These are phyloP conservation scores for Tricholauxania praeusta DNA, from an alignment of 2,888 invertebrate genomes.

Conservation along the genomic window DNA sequence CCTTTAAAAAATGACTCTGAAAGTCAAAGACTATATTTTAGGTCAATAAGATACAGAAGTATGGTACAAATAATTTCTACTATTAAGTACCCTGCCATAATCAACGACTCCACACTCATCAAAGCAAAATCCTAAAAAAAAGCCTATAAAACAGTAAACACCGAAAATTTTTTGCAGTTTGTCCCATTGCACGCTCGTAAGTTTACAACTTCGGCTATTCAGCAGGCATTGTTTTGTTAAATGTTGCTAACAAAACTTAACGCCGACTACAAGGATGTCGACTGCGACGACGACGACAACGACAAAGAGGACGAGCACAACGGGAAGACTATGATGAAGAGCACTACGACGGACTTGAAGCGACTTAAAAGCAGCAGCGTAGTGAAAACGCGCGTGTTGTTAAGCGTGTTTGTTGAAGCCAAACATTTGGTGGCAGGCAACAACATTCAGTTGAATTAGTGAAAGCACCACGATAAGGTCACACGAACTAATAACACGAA, in stretches of 20 bases:
- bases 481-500: slow-evolving; percentile 6
- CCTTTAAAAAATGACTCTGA: no score
- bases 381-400: slow-evolving; percentile 38
- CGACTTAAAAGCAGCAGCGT: slow-evolving; percentile 46
- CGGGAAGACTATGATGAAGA: slow-evolving; percentile 1
- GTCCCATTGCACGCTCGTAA: background rate
- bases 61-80: no score
- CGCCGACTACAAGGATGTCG: background rate
- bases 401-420: slow-evolving; percentile 44
- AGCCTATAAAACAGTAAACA: no score
- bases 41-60: no score
- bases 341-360: slow-evolving; percentile 42
- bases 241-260: slow-evolving; percentile 6
- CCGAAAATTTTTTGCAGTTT: background rate
- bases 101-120: no score
- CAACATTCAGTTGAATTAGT: slow-evolving; percentile 55
- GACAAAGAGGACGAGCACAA: background rate
- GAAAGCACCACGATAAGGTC: slow-evolving; percentile 58
- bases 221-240: slow-evolving; percentile 6
- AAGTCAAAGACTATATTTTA: no score
- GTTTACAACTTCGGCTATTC: background rate
- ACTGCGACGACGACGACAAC: background rate
- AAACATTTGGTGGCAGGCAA: slow-evolving; percentile 34
- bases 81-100: no score
- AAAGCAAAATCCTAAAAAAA: no score